Evolutionary conservation across 1,140 invertebrate genomes (phyloP).

Genomic region (Pantala flavescens): DNA sequence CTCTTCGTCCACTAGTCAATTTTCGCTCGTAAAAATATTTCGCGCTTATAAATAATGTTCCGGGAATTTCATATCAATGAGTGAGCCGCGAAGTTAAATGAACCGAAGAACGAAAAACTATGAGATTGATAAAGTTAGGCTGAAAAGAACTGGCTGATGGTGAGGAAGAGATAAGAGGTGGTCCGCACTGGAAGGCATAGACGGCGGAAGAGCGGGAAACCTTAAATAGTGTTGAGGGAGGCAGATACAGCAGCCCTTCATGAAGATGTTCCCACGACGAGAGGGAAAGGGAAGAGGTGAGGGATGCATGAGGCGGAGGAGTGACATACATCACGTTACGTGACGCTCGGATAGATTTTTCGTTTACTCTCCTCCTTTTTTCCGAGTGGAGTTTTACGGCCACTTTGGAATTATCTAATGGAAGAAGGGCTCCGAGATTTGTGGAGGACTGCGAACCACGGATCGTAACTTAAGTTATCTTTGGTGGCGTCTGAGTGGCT

Average conservation of each 20-base stretch:
- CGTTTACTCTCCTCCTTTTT: background rate
- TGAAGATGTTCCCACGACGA: background rate
- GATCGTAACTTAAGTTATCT: conserved; percentile 7
- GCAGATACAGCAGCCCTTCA: background rate
- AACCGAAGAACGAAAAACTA: too few relatives aligned
- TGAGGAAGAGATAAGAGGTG: too few relatives aligned
- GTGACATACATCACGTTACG: background rate
- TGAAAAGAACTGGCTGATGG: too few relatives aligned
- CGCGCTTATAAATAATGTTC: too few relatives aligned
- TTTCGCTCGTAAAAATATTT: too few relatives aligned
- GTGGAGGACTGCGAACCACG: background rate
- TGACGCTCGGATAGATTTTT: background rate
- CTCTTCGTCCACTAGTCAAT: too few relatives aligned
- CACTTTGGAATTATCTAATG: background rate
- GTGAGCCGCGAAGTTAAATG: too few relatives aligned
- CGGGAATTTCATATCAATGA: too few relatives aligned
- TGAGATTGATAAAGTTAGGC: too few relatives aligned
- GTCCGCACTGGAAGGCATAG: too few relatives aligned
- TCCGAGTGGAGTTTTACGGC: background rate
- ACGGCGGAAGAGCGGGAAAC: background rate
- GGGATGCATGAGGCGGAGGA: background rate
- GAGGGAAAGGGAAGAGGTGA: background rate
- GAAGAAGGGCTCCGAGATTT: background rate
- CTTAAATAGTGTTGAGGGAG: background rate
- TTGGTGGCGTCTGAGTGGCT: background rate